A percentile compares a stretch with the other conserved stretches of the same genome.
Evolutionary conservation across 2,113 vertebrate species (phyloP).

Genomic region (Lophura nycthemera): DNA sequence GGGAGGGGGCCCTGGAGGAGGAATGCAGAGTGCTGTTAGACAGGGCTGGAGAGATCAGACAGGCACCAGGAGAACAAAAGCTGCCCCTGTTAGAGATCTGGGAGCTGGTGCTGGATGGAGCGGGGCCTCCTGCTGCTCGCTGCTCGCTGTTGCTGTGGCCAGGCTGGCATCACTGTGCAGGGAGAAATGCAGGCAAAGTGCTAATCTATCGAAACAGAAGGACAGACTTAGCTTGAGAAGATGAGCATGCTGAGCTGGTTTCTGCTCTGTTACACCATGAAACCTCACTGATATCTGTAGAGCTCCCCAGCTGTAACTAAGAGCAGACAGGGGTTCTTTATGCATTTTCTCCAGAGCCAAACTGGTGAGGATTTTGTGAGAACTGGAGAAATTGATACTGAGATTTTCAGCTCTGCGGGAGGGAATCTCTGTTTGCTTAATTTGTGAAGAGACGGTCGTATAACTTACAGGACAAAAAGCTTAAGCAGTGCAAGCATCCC

Average conservation of each 20-base stretch:
- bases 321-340: slow-evolving; percentile 41
- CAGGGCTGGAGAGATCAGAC: neutral
- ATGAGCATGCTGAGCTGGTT: slow-evolving; percentile 64
- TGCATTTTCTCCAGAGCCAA: slow-evolving; percentile 52
- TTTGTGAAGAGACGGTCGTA: slow-evolving; percentile 15
- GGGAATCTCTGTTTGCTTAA: slow-evolving; percentile 42
- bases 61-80: slow-evolving; percentile 13
- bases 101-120: neutral
- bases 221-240: slow-evolving; percentile 65
- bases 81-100: neutral
- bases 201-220: slow-evolving; percentile 70
- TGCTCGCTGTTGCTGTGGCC: neutral
- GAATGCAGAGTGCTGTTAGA: neutral
- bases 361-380: slow-evolving; percentile 43
- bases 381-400: slow-evolving; percentile 63
- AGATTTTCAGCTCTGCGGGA: slow-evolving; percentile 41
- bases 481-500: neutral
- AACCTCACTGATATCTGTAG: slow-evolving; percentile 49
- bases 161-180: neutral
- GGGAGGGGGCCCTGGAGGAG: neutral
- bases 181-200: slow-evolving; percentile 5
- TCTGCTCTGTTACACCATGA: slow-evolving; percentile 59
- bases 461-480: slow-evolving; percentile 23
- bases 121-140: neutral
- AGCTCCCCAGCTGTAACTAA: slow-evolving; percentile 45